Conservation (phyloP, 2,113 vertebrate species). For the Notothenia rossii region DNA sequence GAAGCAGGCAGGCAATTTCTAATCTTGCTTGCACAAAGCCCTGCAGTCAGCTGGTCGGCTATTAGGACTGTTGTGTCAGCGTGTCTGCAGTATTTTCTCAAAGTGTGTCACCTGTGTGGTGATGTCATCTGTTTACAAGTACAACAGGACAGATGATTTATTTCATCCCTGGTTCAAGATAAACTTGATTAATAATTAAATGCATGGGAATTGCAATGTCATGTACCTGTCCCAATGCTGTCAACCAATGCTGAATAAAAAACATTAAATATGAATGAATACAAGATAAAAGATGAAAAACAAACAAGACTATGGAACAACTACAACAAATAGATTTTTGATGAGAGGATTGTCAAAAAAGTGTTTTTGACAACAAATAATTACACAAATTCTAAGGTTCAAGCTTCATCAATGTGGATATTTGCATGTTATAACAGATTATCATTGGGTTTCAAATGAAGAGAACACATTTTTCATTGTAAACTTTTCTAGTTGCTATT, state of each 20-base stretch:
- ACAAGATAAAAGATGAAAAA: neutral
- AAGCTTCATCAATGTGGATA: too few species aligned
- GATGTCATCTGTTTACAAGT: conserved; percentile 28
- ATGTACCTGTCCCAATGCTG: neutral
- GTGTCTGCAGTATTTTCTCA: neutral
- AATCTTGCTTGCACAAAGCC: conserved; percentile 1
- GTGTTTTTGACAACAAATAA: too few species aligned
- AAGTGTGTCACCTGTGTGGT: neutral
- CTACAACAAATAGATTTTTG: neutral
- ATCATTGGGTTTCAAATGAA: too few species aligned
- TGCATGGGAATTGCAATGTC: neutral
- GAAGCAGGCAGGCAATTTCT: conserved; percentile 30
- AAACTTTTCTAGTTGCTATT: too few species aligned
- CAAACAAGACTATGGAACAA: neutral
- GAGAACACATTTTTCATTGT: too few species aligned
- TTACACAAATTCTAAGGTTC: too few species aligned
- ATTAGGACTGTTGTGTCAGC: neutral
- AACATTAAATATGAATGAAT: neutral
- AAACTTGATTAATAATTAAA: neutral
- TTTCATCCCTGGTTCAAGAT: neutral
- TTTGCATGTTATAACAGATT: too few species aligned
- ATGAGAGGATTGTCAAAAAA: too few species aligned
- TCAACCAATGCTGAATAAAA: neutral
- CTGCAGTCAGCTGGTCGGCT: neutral
- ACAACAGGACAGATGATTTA: neutral